Conservation (phyloP, 2,888 invertebrate genomes). For the Drosophila neoperkinsi region DNA sequence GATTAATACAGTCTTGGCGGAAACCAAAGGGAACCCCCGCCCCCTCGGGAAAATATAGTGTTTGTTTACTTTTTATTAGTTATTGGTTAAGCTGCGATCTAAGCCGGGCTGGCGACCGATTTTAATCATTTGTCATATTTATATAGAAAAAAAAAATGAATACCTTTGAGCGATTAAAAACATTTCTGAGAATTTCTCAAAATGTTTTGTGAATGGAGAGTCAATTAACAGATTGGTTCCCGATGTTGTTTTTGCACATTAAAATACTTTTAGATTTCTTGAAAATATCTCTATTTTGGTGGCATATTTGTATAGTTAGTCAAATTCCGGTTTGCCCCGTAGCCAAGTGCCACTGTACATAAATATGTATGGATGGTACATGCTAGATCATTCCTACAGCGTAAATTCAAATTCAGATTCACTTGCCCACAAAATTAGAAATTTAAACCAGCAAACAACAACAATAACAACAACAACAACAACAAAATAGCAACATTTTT, state of each 20-base stretch:
- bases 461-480: slow-evolving; percentile 30
- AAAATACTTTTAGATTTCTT: background rate
- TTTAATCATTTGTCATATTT: background rate
- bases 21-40: background rate
- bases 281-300: background rate
- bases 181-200: background rate
- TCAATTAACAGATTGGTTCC: background rate
- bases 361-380: slow-evolving; percentile 34
- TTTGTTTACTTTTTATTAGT: background rate
- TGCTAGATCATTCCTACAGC: slow-evolving; percentile 66
- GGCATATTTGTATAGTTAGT: background rate
- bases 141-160: no score
- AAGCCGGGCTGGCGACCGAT: background rate
- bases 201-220: background rate
- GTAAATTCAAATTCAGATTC: slow-evolving; percentile 78
- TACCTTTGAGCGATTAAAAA: background rate
- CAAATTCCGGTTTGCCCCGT: background rate
- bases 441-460: slow-evolving; percentile 65
- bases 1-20: background rate
- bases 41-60: background rate
- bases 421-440: slow-evolving; percentile 81
- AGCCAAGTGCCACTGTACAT: slow-evolving; percentile 34
- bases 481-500: slow-evolving; percentile 69
- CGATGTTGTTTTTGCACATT: background rate
- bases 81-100: background rate